A percentile compares a stretch with the other conserved stretches of the same genome.
phyloP scores from a whole-genome alignment of 2,888 invertebrate species.

The Tenodera sinensis region DNA sequence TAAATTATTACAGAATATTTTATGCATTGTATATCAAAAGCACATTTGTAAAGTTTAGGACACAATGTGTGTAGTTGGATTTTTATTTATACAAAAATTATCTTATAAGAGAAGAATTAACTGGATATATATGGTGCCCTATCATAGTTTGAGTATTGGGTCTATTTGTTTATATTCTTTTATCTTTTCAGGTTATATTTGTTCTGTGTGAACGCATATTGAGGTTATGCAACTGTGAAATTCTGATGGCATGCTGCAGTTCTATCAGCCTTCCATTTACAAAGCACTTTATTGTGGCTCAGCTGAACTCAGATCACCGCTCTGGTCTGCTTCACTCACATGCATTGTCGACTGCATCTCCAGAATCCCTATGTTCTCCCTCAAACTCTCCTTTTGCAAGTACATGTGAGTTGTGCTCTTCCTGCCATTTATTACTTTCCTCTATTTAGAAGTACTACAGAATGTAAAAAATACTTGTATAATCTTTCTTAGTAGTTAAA shows the following conservation, averaged over 20 bases:
- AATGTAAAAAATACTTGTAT: neutral
- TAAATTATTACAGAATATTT: no score
- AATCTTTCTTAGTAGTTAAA: neutral
- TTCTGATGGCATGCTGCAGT: constrained; percentile 41
- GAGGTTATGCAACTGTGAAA: constrained; percentile 62
- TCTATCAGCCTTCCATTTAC: constrained; percentile 55
- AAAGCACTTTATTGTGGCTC: constrained; percentile 47
- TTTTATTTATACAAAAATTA: no score
- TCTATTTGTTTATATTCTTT: neutral
- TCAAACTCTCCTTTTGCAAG: constrained; percentile 40
- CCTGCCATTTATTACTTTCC: neutral
- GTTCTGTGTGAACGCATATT: constrained; percentile 73
- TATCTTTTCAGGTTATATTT: constrained; percentile 63
- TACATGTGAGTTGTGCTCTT: constrained; percentile 36
- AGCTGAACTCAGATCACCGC: constrained; percentile 37
- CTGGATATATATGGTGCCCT: no score
- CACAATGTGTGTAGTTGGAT: no score
- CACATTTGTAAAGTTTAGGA: no score
- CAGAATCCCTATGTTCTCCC: constrained; percentile 21
- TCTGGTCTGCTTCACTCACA: constrained; percentile 39
- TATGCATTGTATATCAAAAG: no score
- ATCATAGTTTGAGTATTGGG: no score
- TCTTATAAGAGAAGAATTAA: no score
- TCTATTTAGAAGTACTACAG: neutral
- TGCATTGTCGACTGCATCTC: constrained; percentile 41